Base-by-base conservation (phyloP, 2,113 vertebrate genomes). In the Hemicordylus capensis region DNA sequence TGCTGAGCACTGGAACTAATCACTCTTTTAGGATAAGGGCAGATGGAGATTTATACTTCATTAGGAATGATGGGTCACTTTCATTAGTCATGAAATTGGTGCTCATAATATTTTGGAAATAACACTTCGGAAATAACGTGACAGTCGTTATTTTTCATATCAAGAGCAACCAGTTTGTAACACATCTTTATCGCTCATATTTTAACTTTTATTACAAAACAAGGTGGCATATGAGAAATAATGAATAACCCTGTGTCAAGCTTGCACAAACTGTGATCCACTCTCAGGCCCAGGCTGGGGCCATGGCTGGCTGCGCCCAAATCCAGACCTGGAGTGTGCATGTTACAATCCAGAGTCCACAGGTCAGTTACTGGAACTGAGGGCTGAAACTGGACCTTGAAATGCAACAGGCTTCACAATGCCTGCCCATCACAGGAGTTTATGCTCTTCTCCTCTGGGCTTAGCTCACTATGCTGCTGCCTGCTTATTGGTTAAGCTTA, bases 41-140 rank as follows among this genome's bases (percentile, higher is more conserved):
- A 85, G 76, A 79, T 56, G 74, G 51, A 74, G 31, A 34, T 88
- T 74, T 84, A 58, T 67, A 80, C 77, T 84, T 88, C 82, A 74
- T 87, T 83, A 58, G 34, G 78, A 73, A 72, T 15, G 70, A 22
- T 69, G 3, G 2, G 77, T 20, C 6, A 11, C 17, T 67, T 84
- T 79, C 84, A 85, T 85, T 85, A 85, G 66, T 70, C 76, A 73
- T 73, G 84, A 37, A 72, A 85, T 14, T 39, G 46, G 4, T 63
- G 28, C 37, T 79, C 42, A 63, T 28, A 37, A 34, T 78, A 79
- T 73, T 56, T n/a, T n/a, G n/a, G n/a, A n/a, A 74, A 70, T 73
- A 77, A 75, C n/a, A 56, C 56, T 78, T 46, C 61, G 64, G 58
- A 64, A 83, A 63, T 61, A 78, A 54, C n/a, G 42, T 63, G 76